Base-by-base conservation (phyloP, 2,113 vertebrate genomes). In the Rana temporaria region DNA sequence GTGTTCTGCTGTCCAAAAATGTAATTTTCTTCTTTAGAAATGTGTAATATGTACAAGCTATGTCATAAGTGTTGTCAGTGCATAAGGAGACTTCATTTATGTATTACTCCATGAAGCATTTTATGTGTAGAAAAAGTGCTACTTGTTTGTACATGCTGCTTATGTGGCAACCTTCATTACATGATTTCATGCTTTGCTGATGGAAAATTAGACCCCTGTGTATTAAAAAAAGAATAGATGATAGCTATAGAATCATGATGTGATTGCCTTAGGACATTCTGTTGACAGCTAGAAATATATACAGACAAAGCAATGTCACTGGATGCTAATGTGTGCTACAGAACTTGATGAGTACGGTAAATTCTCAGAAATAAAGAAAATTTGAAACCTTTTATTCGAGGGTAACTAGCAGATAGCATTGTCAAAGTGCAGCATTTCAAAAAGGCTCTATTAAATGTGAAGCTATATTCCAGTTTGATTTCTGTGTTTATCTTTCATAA, bases 101-200 rank as follows among this genome's bases (percentile, higher is more conserved):
- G 93, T 95, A 93, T 95, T 95, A 95, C 95, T 96, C 95, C 94
- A 93, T 90, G 88, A 90, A 93, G 91, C 93, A 90, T 91, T 93
- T 92, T 93, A 90, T 92, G 90, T 88, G 84, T 87, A 85, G 85
- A 91, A 91, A 93, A 95, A 93, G 91, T 92, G 92, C 88, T 93
- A 91, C 92, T 94, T 93, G 90, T 94, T 95, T 93, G 89, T 89
- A 91, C 90, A 93, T 87, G 89, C 93, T 94, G 96, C 94, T 96
- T 96, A 94, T 94, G 92, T 92, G 90, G 92, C 92, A 93, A 96
- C 97, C 93, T 96, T 83, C 81, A 83, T 83, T 93, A 91, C 91
- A 92, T 95, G 95, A 98, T 97, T 98, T 99, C 95, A 96, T 96
- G 95, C 96, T 97, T 97, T 98, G 90, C 94, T 93, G 94, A 97